Evolutionary conservation across 2,888 invertebrate genomes (phyloP), one percentile per base, ranked within the genome.

Genomic region (Neoitamus cyanurus): DNA sequence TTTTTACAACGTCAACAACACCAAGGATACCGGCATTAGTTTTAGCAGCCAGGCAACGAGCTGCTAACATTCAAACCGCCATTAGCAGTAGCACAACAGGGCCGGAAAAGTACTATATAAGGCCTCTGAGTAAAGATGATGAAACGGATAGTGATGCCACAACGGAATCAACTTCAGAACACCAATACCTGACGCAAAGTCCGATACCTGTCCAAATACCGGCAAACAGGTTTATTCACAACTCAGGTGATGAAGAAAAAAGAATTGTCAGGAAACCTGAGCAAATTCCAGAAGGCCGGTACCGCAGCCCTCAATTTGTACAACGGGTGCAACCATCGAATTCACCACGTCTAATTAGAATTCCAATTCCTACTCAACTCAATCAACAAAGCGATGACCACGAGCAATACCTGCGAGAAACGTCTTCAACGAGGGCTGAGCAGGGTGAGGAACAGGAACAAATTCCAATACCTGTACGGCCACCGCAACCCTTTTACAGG

Each of bases 1-100:
- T 95, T 15, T 95, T 95, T 87, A 68, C 46, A 7, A 95, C 95
- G 0, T 94, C 94, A 0, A 93, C 92, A 6, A 91, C 91, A 15
- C 92, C 94, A 0, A 91, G 94, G 88, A 88, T 93, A 34, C 90
- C 94, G 37, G 93, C 93, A 0, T 91, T 92, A 0, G 88, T 93
- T 48, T 90, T 92, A n/a, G 92, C 92, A 58, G 92, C 92, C 0
- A 90, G 92, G 82, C 92, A 93, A 78, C 91, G 92, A 86, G 91
- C 92, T 3, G 85, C 88, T n/a, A 87, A 88, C 78, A 86, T 88
- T 34, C 87, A 88, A 84, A 87, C 85, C 70, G 30, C 80, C 0
- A 70, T 86, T n/a, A 84, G 85, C 31, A 70, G 68, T 4, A 85
- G 84, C 31, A 30, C 84, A 9, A 83, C 86, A 70, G 80, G 86